A percentile compares a stretch with the other conserved stretches of the same genome.
Conservation (phyloP, 2,113 vertebrate genomes). For the Crotalus horridus region DNA sequence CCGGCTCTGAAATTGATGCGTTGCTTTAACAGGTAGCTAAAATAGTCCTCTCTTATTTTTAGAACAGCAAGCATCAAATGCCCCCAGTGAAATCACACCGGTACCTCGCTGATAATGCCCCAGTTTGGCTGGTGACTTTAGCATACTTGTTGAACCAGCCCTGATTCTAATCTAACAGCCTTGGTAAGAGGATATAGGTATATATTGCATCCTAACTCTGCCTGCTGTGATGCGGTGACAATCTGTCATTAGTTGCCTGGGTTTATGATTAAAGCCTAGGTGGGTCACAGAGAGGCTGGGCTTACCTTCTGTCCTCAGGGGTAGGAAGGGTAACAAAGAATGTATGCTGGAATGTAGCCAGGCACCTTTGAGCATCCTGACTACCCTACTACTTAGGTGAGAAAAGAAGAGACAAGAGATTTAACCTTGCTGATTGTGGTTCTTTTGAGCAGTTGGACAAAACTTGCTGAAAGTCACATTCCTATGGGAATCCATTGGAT, state of each 20-base stretch:
- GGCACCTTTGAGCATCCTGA: background rate
- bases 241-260: background rate
- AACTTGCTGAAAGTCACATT: background rate
- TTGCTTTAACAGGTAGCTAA: background rate
- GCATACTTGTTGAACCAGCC: background rate
- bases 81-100: background rate
- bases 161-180: background rate
- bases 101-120: background rate
- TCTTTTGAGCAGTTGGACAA: background rate
- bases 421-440: background rate
- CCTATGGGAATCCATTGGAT: background rate
- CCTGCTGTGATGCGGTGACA: background rate
- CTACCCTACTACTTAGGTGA: background rate
- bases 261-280: background rate
- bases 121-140: background rate
- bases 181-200: background rate
- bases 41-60: background rate
- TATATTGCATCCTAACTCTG: background rate
- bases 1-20: background rate
- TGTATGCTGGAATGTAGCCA: background rate
- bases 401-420: background rate
- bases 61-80: background rate
- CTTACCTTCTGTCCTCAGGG: background rate
- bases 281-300: background rate
- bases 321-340: background rate